These are phyloP conservation scores for Ophiothrix spiculata DNA, from an alignment of 35 echinoderm and acorn worm genomes.

Conservation along the genomic window DNA sequence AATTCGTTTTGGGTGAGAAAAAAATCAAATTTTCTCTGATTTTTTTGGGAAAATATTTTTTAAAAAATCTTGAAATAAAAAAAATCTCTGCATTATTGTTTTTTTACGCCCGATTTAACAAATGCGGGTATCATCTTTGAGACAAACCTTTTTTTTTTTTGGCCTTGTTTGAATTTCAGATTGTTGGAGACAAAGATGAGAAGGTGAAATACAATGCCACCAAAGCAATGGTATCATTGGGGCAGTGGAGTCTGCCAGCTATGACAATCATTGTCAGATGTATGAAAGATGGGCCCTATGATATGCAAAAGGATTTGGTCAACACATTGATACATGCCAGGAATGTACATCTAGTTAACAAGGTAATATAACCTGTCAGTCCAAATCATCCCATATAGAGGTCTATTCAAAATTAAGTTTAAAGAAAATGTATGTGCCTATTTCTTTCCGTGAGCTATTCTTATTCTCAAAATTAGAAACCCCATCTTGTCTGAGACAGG, in stretches of 20 bases:
- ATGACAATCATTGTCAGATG: constrained; percentile 56
- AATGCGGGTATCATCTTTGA: too few relatives aligned
- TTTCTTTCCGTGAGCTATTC: too few relatives aligned
- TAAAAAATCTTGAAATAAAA: background rate
- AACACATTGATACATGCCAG: constrained; percentile 77
- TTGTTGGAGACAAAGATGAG: constrained; percentile 60
- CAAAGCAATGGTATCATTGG: constrained; percentile 75
- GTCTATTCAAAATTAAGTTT: too few relatives aligned
- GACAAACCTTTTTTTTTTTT: background rate
- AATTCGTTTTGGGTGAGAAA: too few relatives aligned
- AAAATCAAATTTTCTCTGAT: too few relatives aligned
- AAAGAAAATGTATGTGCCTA: too few relatives aligned
- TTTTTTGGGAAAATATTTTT: too few relatives aligned
- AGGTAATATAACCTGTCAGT: too few relatives aligned
- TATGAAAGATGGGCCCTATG: constrained; percentile 41
- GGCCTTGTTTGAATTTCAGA: constrained; percentile 10
- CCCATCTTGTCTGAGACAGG: too few relatives aligned
- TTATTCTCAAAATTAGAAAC: too few relatives aligned
- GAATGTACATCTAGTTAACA: constrained; percentile 53
- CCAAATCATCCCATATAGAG: too few relatives aligned
- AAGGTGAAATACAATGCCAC: constrained; percentile 74
- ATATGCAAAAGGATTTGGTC: constrained; percentile 56
- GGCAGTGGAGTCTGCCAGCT: constrained; percentile 54
- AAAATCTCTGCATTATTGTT: too few relatives aligned
- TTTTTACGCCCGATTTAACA: constrained; percentile 60